Evolutionary conservation across 2,113 vertebrate species (phyloP).

Genomic region (Arenaria interpres): DNA sequence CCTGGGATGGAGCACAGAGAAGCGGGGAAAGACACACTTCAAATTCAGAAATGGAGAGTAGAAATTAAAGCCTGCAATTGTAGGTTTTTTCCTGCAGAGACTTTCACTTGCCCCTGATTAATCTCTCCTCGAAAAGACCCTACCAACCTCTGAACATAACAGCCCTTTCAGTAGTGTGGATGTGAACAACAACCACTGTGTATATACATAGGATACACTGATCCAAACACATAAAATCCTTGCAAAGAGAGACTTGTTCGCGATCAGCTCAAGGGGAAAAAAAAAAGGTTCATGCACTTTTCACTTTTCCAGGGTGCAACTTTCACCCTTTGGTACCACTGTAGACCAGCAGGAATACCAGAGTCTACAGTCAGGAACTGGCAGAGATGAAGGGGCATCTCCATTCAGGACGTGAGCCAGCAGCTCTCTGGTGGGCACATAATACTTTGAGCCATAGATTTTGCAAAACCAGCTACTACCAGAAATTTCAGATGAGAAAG

Average conservation of each 20-base stretch:
- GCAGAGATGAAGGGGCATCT: neutral
- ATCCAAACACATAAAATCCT: neutral
- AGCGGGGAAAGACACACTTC: neutral
- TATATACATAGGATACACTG: accelerated
- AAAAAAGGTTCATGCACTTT: accelerated
- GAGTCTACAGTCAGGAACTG: neutral
- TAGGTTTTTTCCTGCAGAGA: neutral
- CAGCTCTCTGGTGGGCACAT: neutral
- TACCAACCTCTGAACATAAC: neutral
- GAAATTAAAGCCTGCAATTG: neutral
- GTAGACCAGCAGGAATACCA: neutral
- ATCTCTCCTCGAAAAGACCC: neutral
- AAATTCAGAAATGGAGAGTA: neutral
- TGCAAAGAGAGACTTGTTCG: neutral
- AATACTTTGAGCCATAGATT: neutral
- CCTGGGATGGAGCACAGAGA: neutral
- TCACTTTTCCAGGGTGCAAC: neutral
- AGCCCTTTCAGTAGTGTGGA: neutral
- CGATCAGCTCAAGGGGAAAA: neutral
- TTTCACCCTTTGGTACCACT: accelerated
- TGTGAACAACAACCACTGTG: neutral
- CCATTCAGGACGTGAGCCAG: neutral
- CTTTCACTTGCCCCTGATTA: neutral
- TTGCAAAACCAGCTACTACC: neutral
- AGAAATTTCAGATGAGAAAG: constrained; percentile 7